Base-by-base conservation (phyloP, 2,797 vertebrate genomes). In the Malurus splendens region DNA sequence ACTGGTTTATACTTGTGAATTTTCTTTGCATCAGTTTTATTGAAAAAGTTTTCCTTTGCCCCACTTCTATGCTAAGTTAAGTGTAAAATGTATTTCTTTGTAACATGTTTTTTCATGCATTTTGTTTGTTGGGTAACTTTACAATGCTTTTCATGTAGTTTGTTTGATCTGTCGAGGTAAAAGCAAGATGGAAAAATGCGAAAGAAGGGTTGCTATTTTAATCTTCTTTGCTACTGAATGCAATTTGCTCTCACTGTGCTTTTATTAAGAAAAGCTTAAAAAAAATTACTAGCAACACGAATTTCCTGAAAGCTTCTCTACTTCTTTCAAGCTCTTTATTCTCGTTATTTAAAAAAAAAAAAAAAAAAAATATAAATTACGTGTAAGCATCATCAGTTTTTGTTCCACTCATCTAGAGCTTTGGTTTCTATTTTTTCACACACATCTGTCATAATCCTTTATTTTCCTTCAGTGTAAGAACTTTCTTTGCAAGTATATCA, bases 81-180 rank as follows among this genome's bases (percentile, higher is more conserved):
- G 57, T 64, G 24, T 27, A 83, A 87, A 83, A 38, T 25, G 0
- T 17, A 42, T 72, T 87, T 86, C 59, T 87, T 73, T 86, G 18
- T 42, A 82, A 55, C 74, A 27, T 85, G 56, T 45, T 71, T 88
- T 95, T 72, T 91, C 83, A 57, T 79, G 84, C 47, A n/a, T 86
- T 86, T 87, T 91, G 55, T 78, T 82, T 83, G 70, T 62, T 86
- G 59, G 14, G 28, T 68, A 89, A 48, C 33, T 82, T 75, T 33
- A 27, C 57, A 73, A 27, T 61, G 68, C 65, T 90, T 68, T 77
- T 89, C 28, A 67, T 73, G 82, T 64, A 45, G 76, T 55, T 86
- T 61, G 73, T 95, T 93, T 95, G 90, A 95, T 94, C 77, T 89
- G 12, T 32, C 56, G 65, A 89, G 36, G 85, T 87, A 74, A 90